Base-by-base conservation (phyloP, 2,888 invertebrate genomes). In the Nebria salina region DNA sequence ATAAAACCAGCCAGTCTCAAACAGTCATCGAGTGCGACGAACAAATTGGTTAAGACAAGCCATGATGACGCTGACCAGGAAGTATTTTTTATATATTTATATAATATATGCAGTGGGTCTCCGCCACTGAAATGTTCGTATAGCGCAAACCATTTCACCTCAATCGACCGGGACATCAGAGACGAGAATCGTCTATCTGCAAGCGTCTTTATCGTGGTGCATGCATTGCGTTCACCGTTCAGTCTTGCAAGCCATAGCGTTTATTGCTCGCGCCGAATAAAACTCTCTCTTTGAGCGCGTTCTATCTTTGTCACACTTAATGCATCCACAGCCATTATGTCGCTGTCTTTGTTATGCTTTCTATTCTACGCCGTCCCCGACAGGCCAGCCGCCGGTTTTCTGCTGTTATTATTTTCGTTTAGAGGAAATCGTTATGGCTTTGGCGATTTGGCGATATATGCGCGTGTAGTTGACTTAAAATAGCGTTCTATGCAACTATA, bases 151-250 rank as follows among this genome's bases (percentile, higher is more conserved):
- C 64, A 34, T 70, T 54, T 34, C 70, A 41, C 64, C 54, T 64
- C 75, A 54, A 20, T 65, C 8, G 0, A 13, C 54, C 1, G n/a
- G 7, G 2, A 6, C 20, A 7, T 25, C 41, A 65, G 72, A 70
- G 41, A 15, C 41, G 7, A 70, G 34, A 68, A 34, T 80, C 80
- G 75, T 64, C 13, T 3, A 15, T 15, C 65, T n/a, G 15, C 65
- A 6, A 26, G 79, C 13, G 6, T 34, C 34, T 34, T 54, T 54
- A 54, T 15, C 20, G 15, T 8, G 70, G 54, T 70, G 79, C 79
- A 79, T 79, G 79, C 79, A 80, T 80, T 80, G 80, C 75, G 75
- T 75, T 80, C 68, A 75, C 75, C 75, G 75, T 75, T 80, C 68
- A 75, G 79, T 73, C 75, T 75, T 75, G 79, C 79, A 75, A 79